Evolutionary conservation across 1,140 invertebrate species (phyloP).

Genomic region (Druon quercuslanigerum): DNA sequence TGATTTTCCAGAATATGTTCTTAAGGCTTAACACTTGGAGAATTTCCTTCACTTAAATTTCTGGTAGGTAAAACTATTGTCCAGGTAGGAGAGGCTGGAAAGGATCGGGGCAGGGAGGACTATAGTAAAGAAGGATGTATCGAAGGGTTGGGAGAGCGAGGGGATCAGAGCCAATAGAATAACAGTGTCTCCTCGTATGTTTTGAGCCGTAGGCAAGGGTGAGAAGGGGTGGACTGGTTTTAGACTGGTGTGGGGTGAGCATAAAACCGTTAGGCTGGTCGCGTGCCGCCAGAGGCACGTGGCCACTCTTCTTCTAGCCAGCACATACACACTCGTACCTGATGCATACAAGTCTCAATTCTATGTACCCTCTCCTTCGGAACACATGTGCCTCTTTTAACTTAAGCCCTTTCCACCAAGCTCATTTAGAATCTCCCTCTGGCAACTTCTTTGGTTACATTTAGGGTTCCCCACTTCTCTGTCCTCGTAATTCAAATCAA

Average conservation of each 20-base stretch:
- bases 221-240: slow-evolving; percentile 73
- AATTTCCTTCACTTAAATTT: background rate
- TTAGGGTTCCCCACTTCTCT: slow-evolving; percentile 45
- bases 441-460: slow-evolving; percentile 22
- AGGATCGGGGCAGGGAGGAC: slow-evolving; percentile 35
- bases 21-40: background rate
- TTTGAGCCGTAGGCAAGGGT: slow-evolving; percentile 67
- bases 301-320: slow-evolving; percentile 56
- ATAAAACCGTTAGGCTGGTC: slow-evolving; percentile 74
- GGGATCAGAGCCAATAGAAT: slow-evolving; percentile 67
- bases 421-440: slow-evolving; percentile 37
- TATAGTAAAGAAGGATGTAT: slow-evolving; percentile 45
- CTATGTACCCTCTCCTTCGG: slow-evolving; percentile 37
- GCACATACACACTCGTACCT: slow-evolving; percentile 31
- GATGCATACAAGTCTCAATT: slow-evolving; percentile 20
- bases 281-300: slow-evolving; percentile 72
- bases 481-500: slow-evolving; percentile 20
- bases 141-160: slow-evolving; percentile 54
- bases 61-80: slow-evolving; percentile 50
- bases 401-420: slow-evolving; percentile 39
- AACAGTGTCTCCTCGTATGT: slow-evolving; percentile 70
- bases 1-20: background rate
- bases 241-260: slow-evolving; percentile 62
- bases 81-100: slow-evolving; percentile 33
- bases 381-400: slow-evolving; percentile 33